Evolutionary conservation across 1,140 invertebrate genomes (phyloP).

Genomic region (Temnothorax longispinosus): DNA sequence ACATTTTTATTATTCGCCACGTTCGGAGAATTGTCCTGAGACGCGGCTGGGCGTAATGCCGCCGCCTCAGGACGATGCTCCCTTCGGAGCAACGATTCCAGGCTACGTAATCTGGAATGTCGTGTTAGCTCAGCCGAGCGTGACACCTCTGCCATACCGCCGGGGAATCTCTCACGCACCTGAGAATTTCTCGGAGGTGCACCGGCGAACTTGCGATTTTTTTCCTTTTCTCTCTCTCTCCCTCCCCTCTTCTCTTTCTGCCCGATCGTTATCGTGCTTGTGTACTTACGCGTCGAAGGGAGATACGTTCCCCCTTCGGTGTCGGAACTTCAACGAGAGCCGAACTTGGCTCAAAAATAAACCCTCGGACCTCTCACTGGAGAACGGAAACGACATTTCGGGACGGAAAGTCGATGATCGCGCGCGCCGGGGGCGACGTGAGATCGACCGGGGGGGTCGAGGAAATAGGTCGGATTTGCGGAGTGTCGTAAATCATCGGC

Average conservation of each 20-base stretch:
- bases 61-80: constrained; percentile 51
- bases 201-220: constrained; percentile 21
- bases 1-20: not conserved
- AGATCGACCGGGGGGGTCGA: not conserved
- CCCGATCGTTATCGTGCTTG: constrained; percentile 21
- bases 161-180: constrained; percentile 61
- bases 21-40: not conserved
- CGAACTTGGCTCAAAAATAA: not conserved
- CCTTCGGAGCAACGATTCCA: constrained; percentile 75
- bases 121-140: constrained; percentile 80
- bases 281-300: not conserved
- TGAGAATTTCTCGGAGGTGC: constrained; percentile 77
- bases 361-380: not conserved
- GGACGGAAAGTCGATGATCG: not conserved
- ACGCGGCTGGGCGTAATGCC: not conserved
- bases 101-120: constrained; percentile 81
- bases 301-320: not conserved
- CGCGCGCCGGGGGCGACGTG: not conserved
- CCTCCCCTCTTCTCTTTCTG: not conserved
- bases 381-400: not conserved
- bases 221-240: not conserved
- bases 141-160: constrained; percentile 73
- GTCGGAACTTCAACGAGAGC: not conserved
- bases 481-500: not conserved
- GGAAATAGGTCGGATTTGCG: constrained; percentile 50